Percentiles rank a stretch among this genome's conserved stretches.
Evolutionary conservation across 2,888 invertebrate genomes (phyloP).

Genomic region (Crocallis elinguaria): DNA sequence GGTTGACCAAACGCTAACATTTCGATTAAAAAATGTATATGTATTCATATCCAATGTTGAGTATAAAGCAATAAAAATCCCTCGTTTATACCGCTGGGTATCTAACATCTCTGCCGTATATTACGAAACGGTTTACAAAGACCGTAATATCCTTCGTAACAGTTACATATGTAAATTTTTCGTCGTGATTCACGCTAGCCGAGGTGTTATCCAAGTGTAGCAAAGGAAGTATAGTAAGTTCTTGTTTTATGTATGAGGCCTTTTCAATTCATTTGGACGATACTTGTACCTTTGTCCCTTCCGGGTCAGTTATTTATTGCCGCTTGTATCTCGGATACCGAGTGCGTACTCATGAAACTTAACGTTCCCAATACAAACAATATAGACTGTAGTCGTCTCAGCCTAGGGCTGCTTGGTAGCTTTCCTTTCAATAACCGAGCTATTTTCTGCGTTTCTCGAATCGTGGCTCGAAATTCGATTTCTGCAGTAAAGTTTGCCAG

Average conservation of each 20-base stretch:
- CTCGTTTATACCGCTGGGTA: background rate
- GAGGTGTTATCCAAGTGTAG: constrained; percentile 65
- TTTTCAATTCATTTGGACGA: constrained; percentile 81
- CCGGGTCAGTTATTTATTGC: constrained; percentile 82
- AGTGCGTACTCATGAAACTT: constrained; percentile 63
- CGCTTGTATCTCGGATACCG: constrained; percentile 71
- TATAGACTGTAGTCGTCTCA: constrained; percentile 42
- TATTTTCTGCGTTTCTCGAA: no score
- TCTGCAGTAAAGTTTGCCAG: no score
- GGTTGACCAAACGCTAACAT: no score
- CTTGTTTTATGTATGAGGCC: constrained; percentile 82
- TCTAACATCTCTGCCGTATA: constrained; percentile 3
- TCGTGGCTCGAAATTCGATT: no score
- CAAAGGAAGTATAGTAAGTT: constrained; percentile 55
- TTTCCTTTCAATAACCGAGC: background rate
- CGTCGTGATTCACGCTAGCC: constrained; percentile 60
- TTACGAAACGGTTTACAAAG: constrained; percentile 18
- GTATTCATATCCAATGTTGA: background rate
- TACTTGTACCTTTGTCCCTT: constrained; percentile 80
- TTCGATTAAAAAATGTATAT: no score
- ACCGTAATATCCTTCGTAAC: constrained; percentile 16
- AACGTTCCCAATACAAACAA: constrained; percentile 50
- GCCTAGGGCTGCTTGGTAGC: background rate
- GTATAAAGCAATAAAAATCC: background rate
- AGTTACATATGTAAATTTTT: constrained; percentile 60